phyloP scores from a whole-genome alignment of 2,113 vertebrate genomes.

The Platichthys stellatus region DNA sequence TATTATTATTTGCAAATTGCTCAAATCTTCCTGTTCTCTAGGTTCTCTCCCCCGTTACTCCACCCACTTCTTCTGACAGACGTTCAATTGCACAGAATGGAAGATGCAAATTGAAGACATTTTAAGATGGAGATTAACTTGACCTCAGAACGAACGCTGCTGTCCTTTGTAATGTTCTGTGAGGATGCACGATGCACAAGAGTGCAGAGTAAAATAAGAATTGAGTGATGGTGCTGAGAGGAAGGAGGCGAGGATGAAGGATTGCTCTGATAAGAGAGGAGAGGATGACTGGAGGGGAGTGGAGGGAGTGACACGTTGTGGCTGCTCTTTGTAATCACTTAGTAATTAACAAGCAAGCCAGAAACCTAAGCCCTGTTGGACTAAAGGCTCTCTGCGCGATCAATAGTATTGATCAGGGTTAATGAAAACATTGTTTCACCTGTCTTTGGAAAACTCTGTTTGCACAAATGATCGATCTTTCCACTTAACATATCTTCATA shows the following conservation, averaged over 20 bases:
- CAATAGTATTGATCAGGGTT: conserved; percentile 63
- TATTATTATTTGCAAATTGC: conserved; percentile 67
- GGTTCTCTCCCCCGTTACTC: background rate
- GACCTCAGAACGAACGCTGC: background rate
- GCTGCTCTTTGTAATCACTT: conserved; percentile 32
- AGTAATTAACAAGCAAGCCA: conserved; percentile 55
- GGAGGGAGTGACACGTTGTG: background rate
- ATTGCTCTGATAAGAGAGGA: conserved; percentile 5
- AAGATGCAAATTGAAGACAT: background rate
- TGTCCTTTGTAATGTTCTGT: background rate
- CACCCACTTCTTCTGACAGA: background rate
- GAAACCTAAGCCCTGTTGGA: conserved; percentile 42
- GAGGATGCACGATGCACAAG: background rate
- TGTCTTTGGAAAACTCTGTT: conserved; percentile 14
- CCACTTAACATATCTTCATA: background rate
- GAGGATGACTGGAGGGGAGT: background rate
- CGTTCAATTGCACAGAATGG: background rate
- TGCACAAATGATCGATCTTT: background rate
- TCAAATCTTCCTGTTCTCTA: conserved; percentile 32
- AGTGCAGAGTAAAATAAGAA: background rate
- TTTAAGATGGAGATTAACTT: conserved; percentile 1
- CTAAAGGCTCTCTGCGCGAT: conserved; percentile 7
- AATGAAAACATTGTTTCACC: conserved; percentile 58
- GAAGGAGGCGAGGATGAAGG: background rate
- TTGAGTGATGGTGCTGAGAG: background rate